These are phyloP conservation scores for Anoplopoma fimbria DNA, from an alignment of 2,113 vertebrate genomes.

Conservation along the genomic window DNA sequence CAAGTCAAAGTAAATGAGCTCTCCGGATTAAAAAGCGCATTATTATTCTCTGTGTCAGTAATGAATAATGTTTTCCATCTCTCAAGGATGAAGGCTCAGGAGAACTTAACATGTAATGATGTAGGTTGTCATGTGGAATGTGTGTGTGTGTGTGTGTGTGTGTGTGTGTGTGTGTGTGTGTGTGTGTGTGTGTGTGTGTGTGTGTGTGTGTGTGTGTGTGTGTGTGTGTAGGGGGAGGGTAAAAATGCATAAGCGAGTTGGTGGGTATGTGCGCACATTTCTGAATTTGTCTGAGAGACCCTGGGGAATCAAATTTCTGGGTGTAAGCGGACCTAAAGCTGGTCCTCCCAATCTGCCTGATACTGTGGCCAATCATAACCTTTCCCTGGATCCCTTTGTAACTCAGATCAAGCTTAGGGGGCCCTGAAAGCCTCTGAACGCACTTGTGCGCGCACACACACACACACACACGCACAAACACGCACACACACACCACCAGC, in stretches of 20 bases:
- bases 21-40: constrained; percentile 32
- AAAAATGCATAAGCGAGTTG: constrained; percentile 5
- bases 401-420: constrained; percentile 42
- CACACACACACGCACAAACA: constrained; percentile 39
- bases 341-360: constrained; percentile 53
- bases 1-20: constrained; percentile 45
- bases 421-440: constrained; percentile 36
- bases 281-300: constrained; percentile 43
- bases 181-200: constrained; percentile 4
- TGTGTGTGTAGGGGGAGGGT: not conserved
- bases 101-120: constrained; percentile 30
- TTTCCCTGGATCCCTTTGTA: constrained; percentile 45
- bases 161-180: not conserved
- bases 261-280: constrained; percentile 22
- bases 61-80: constrained; percentile 65
- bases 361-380: constrained; percentile 62
- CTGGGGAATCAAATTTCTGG: constrained; percentile 36
- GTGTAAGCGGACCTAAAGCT: constrained; percentile 54
- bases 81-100: constrained; percentile 19
- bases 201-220: constrained; percentile 1
- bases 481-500: constrained; percentile 49
- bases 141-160: constrained; percentile 13
- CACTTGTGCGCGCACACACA: constrained; percentile 20
- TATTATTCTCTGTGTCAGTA: constrained; percentile 58
- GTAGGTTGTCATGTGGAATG: constrained; percentile 18